A percentile compares a stretch with the other conserved stretches of the same genome.
Conservation (phyloP, 2,888 invertebrate genomes). For the Mimas tiliae region DNA sequence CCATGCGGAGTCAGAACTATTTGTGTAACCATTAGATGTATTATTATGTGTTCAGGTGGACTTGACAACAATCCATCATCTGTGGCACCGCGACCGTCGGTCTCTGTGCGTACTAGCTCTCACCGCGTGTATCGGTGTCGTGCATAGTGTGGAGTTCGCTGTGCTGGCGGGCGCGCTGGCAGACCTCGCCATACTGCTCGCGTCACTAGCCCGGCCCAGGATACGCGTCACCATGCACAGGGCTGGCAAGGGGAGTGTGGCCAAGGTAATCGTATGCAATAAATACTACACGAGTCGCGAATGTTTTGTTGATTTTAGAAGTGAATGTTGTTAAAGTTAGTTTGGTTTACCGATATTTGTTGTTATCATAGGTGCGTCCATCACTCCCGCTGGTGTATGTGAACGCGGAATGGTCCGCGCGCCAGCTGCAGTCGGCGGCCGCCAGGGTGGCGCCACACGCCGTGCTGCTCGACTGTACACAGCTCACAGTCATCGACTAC, state of each 20-base stretch:
- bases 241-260: slow-evolving; percentile 72
- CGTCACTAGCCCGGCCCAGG: slow-evolving; percentile 86
- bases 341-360: no score
- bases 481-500: slow-evolving; percentile 88
- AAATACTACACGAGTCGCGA: not conserved
- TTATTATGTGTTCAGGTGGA: slow-evolving; percentile 75
- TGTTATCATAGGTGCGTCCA: slow-evolving; percentile 75
- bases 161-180: slow-evolving; percentile 89
- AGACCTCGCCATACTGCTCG: slow-evolving; percentile 86
- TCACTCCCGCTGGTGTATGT: slow-evolving; percentile 89
- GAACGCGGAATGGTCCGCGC: slow-evolving; percentile 86
- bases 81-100: slow-evolving; percentile 84
- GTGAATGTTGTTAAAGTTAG: no score
- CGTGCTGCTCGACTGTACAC: slow-evolving; percentile 86
- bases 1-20: no score
- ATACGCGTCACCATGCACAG: slow-evolving; percentile 88
- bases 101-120: slow-evolving; percentile 88
- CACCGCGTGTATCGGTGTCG: slow-evolving; percentile 87
- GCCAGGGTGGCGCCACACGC: slow-evolving; percentile 62
- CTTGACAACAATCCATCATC: slow-evolving; percentile 66
- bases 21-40: no score
- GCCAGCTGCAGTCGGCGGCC: slow-evolving; percentile 76
- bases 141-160: slow-evolving; percentile 91
- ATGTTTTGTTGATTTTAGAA: no score
- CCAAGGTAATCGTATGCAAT: slow-evolving; percentile 60